phyloP scores from a whole-genome alignment of 2,113 vertebrate genomes.

The Labeo rohita region DNA sequence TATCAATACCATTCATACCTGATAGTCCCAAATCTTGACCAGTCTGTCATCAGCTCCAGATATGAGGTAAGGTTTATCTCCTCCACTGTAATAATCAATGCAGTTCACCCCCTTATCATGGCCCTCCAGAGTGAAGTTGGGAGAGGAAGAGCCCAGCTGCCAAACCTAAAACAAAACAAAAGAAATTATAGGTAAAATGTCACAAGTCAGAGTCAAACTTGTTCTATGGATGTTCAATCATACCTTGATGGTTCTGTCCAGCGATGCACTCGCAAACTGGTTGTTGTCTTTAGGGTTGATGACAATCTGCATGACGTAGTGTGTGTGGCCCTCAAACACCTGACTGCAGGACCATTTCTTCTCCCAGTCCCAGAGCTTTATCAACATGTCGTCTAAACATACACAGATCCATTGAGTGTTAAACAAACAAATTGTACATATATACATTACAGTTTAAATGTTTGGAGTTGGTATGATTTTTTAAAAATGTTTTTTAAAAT shows the following conservation, averaged over 20 bases:
- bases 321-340: conserved; percentile 99
- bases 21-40: conserved; percentile 99
- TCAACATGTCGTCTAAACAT: conserved; percentile 95
- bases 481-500: background rate
- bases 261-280: conserved; percentile 96
- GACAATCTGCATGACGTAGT: conserved; percentile 99
- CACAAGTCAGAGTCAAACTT: background rate
- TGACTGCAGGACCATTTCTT: conserved; percentile 99
- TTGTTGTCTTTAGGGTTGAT: conserved; percentile 99
- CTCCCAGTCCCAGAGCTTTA: conserved; percentile 99
- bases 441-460: background rate
- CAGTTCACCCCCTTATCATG: conserved; percentile 99
- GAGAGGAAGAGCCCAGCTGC: conserved; percentile 98
- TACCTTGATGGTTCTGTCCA: conserved; percentile 99
- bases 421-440: background rate
- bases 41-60: conserved; percentile 96
- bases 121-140: conserved; percentile 97
- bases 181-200: background rate
- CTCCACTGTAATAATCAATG: conserved; percentile 98
- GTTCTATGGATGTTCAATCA: background rate
- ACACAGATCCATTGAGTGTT: conserved; percentile 5
- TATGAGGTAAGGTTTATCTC: conserved; percentile 98
- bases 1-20: conserved; percentile 75
- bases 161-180: conserved; percentile 82
- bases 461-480: background rate